Conservation (phyloP, 1,140 invertebrate genomes). For the Drosophila mauritiana region DNA sequence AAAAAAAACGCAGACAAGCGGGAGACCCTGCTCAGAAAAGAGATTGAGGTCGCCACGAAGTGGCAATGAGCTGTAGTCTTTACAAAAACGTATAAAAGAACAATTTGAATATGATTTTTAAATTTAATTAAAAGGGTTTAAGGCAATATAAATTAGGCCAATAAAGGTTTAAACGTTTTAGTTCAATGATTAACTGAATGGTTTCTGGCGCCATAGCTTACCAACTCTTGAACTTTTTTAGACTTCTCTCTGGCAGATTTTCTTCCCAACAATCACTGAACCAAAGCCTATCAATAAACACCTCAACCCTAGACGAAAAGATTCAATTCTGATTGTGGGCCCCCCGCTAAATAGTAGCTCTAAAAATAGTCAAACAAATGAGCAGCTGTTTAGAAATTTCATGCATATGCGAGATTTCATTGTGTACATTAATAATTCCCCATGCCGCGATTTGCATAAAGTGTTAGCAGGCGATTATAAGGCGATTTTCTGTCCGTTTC, state of each 20-base stretch:
- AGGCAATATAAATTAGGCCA: no score
- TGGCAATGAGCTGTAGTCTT: constrained; percentile 10
- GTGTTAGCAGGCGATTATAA: constrained; percentile 67
- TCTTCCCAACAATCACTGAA: background rate
- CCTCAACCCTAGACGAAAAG: constrained; percentile 1
- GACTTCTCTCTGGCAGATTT: background rate
- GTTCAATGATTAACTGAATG: no score
- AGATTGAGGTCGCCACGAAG: constrained; percentile 11
- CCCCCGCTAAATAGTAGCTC: constrained; percentile 8
- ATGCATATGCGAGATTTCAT: constrained; percentile 79
- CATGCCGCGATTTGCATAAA: constrained; percentile 60
- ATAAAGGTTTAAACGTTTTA: no score
- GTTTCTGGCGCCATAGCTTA: no score
- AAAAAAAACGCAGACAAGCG: constrained; percentile 27
- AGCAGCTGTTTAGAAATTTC: constrained; percentile 72
- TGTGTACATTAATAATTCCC: constrained; percentile 69
- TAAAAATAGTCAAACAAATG: constrained; percentile 66
- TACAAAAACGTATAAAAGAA: background rate
- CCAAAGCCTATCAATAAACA: background rate
- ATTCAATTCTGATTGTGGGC: background rate
- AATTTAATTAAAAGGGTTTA: no score
- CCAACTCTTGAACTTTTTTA: background rate
- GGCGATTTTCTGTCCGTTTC: constrained; percentile 37
- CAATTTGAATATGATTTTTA: background rate
- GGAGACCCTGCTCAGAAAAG: constrained; percentile 15